Conservation (phyloP, 2,797 vertebrate genomes). For the Pseudotriccus pelzelni region DNA sequence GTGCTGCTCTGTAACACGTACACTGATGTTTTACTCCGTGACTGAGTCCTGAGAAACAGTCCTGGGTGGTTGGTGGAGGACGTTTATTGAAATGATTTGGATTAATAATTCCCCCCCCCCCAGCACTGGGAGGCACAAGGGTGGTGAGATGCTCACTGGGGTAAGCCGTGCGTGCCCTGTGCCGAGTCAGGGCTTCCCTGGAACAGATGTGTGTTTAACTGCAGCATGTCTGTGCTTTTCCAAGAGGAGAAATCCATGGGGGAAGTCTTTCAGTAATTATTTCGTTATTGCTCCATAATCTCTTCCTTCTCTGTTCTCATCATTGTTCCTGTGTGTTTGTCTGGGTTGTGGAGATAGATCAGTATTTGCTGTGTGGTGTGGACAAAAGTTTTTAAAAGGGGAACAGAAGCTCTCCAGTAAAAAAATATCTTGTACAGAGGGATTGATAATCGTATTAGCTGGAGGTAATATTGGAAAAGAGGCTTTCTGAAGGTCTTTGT, state of each 20-base stretch:
- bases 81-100: background rate
- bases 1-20: background rate
- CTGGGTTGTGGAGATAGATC: background rate
- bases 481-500: conserved; percentile 18
- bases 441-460: background rate
- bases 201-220: background rate
- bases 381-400: background rate
- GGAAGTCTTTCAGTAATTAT: background rate
- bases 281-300: background rate
- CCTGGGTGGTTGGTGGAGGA: background rate
- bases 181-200: background rate
- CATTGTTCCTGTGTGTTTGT: fast-evolving
- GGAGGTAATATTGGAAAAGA: conserved; percentile 12
- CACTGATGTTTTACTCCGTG: background rate
- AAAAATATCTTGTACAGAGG: background rate
- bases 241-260: background rate
- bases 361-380: background rate
- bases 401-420: background rate
- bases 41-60: background rate
- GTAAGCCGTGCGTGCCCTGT: background rate
- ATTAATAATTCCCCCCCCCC: background rate
- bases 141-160: background rate
- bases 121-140: background rate
- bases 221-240: background rate
- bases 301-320: background rate